phyloP scores from a whole-genome alignment of 2,113 vertebrate species.

The Ceratotherium simum region DNA sequence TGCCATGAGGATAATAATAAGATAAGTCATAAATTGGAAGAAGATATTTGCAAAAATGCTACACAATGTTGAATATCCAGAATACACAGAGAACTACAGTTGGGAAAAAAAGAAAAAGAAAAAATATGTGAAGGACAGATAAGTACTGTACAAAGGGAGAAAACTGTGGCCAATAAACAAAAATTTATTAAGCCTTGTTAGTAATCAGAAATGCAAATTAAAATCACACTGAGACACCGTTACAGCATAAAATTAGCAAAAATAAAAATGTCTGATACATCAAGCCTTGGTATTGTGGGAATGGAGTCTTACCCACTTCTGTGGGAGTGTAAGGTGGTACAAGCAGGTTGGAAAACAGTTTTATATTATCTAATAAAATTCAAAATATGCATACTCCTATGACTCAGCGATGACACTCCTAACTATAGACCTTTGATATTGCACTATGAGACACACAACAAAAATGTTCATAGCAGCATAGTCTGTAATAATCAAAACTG shows the following conservation, averaged over 20 bases:
- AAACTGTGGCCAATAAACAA: background rate
- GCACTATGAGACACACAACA: background rate
- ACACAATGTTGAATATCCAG: background rate
- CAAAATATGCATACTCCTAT: background rate
- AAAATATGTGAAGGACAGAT: background rate
- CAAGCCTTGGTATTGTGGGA: background rate
- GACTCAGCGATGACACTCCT: background rate
- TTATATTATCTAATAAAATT: background rate
- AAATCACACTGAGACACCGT: background rate
- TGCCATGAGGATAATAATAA: background rate
- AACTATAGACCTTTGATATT: slow-evolving; percentile 1
- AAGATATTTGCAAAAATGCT: slow-evolving; percentile 5
- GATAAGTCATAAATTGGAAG: background rate
- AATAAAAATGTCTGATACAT: background rate
- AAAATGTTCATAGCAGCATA: background rate
- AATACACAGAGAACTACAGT: background rate
- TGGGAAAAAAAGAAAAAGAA: background rate
- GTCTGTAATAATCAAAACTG: background rate
- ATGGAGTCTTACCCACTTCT: background rate
- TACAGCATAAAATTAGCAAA: background rate
- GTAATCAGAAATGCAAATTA: background rate
- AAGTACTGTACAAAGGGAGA: background rate
- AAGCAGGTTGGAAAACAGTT: background rate
- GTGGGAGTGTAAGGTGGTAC: background rate
- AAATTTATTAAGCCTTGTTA: background rate